phyloP scores from a whole-genome alignment of 2,797 vertebrate genomes.

The Decapterus maruadsi region DNA sequence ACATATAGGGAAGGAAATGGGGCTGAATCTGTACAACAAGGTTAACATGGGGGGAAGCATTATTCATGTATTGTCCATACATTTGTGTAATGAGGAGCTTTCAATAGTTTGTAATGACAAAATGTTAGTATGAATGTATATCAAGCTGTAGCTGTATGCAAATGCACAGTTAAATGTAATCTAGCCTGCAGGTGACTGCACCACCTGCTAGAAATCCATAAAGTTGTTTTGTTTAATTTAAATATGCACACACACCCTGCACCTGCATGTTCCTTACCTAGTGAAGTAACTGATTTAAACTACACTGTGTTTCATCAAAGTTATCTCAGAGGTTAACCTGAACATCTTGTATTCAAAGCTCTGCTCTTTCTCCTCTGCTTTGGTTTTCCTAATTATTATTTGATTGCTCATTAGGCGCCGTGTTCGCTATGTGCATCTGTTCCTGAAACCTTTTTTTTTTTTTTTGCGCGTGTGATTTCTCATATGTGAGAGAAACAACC shows the following conservation, averaged over 20 bases:
- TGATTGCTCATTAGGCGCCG: constrained; percentile 85
- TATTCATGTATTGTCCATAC: too few relatives aligned
- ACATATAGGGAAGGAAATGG: too few relatives aligned
- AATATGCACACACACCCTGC: background rate
- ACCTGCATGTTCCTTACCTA: background rate
- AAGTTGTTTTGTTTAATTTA: background rate
- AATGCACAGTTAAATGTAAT: background rate
- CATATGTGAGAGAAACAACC: constrained; percentile 55
- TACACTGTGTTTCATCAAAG: background rate
- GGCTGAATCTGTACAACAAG: too few relatives aligned
- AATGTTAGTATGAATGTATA: background rate
- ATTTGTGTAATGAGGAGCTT: background rate
- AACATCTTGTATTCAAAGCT: constrained; percentile 74
- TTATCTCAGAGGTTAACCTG: constrained; percentile 60
- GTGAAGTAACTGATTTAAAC: background rate
- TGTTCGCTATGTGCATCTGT: constrained; percentile 75
- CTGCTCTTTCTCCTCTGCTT: constrained; percentile 60
- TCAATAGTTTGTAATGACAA: background rate
- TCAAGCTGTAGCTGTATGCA: too few relatives aligned
- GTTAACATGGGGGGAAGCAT: too few relatives aligned
- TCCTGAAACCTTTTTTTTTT: constrained; percentile 57
- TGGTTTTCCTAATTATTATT: constrained; percentile 84
- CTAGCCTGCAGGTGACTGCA: background rate
- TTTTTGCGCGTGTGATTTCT: constrained; percentile 45
- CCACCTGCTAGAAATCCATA: background rate